Evolutionary conservation across 2,888 invertebrate species (phyloP).

Genomic region (Phlogophora meticulosa): DNA sequence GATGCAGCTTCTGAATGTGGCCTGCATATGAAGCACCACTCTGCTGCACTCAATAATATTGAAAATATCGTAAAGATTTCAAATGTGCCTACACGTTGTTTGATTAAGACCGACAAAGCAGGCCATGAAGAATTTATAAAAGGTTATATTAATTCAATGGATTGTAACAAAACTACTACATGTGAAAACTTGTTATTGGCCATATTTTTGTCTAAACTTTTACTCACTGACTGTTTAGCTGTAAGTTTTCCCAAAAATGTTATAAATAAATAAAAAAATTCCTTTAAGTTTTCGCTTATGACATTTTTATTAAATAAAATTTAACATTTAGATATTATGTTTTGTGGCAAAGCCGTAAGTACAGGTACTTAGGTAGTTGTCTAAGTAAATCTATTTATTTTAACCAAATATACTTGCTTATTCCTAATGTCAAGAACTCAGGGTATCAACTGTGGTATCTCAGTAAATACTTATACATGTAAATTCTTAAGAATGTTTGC

Average conservation of each 20-base stretch:
- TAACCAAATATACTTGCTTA: background rate
- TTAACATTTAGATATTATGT: too few species aligned
- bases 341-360: background rate
- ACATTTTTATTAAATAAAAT: too few species aligned
- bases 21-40: conserved; percentile 33
- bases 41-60: conserved; percentile 42
- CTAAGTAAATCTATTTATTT: background rate
- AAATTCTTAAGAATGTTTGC: conserved; percentile 35
- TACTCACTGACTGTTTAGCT: too few species aligned
- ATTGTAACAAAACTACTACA: background rate
- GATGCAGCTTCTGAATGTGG: conserved; percentile 43
- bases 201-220: too few species aligned
- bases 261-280: too few species aligned
- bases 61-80: conserved; percentile 45
- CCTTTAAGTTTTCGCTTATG: too few species aligned
- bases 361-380: too few species aligned
- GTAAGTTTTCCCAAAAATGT: too few species aligned
- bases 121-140: background rate
- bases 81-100: conserved; percentile 7
- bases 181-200: too few species aligned
- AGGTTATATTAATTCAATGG: background rate
- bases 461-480: conserved; percentile 28
- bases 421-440: conserved; percentile 1
- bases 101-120: conserved; percentile 11
- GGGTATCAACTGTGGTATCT: conserved; percentile 8